A percentile compares a stretch with the other conserved stretches of the same genome.
Conservation (phyloP, 2,888 invertebrate genomes). For the Amblyteles armatorius region DNA sequence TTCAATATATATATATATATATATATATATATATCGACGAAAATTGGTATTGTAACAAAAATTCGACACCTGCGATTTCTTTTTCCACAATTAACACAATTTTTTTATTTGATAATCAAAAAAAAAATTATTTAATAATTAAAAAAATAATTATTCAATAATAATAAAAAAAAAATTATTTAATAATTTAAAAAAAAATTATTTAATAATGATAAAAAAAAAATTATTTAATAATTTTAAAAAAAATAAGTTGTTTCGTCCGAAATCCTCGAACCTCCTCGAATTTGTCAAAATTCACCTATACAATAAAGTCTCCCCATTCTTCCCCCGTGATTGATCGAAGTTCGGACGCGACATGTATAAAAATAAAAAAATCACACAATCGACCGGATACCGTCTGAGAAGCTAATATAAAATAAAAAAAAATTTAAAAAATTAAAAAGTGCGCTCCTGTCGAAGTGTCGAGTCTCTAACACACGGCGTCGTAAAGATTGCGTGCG, state of each 20-base stretch:
- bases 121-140: no score
- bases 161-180: no score
- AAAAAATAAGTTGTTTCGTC: not conserved
- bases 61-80: no score
- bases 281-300: not conserved
- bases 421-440: no score
- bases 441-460: constrained; percentile 32
- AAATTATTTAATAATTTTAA: no score
- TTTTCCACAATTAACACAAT: no score
- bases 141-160: no score
- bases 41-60: no score
- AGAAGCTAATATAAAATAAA: not conserved
- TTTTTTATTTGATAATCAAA: not conserved
- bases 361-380: not conserved
- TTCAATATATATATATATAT: not conserved
- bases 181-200: no score
- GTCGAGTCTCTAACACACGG: constrained; percentile 49
- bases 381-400: not conserved
- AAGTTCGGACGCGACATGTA: constrained; percentile 4
- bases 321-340: not conserved
- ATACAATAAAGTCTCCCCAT: not conserved
- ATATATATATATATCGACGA: no score
- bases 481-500: constrained; percentile 52
- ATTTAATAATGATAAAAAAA: no score
- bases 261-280: not conserved